These are phyloP conservation scores for Trissolcus brochymenae DNA, from an alignment of 2,888 invertebrate genomes.

Conservation along the genomic window DNA sequence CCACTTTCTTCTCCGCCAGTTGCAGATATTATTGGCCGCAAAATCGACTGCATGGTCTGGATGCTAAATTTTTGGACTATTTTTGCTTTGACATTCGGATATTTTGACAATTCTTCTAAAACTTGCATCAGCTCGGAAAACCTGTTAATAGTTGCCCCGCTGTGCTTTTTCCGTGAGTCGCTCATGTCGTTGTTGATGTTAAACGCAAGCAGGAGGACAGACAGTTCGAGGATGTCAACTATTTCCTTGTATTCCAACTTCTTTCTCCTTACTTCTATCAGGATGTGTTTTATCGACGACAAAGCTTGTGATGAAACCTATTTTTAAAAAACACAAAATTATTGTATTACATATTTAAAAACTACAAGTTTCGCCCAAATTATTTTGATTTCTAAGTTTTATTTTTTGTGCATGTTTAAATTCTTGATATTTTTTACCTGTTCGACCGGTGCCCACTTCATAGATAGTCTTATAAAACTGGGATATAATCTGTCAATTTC, in stretches of 20 bases:
- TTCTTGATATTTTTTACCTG: constrained; percentile 61
- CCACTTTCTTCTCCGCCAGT: constrained; percentile 62
- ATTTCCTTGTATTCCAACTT: constrained; percentile 58
- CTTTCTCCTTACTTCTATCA: constrained; percentile 65
- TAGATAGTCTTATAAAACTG: constrained; percentile 74
- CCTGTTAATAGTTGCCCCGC: constrained; percentile 72
- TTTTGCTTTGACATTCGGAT: constrained; percentile 68
- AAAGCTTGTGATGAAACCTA: constrained; percentile 76
- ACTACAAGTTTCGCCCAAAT: background rate
- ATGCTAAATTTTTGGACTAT: constrained; percentile 75
- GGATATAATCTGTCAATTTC: constrained; percentile 75
- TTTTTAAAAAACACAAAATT: constrained; percentile 3
- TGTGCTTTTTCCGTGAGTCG: constrained; percentile 61
- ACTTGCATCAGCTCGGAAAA: constrained; percentile 77
- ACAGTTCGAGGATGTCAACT: constrained; percentile 74
- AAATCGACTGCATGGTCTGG: constrained; percentile 73
- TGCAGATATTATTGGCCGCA: constrained; percentile 73
- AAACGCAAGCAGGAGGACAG: constrained; percentile 75
- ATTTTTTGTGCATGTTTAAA: background rate
- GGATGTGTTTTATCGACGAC: constrained; percentile 74
- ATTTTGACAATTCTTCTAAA: constrained; percentile 75
- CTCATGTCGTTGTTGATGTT: constrained; percentile 69
- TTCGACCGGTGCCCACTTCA: constrained; percentile 78
- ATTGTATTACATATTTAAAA: constrained; percentile 6
- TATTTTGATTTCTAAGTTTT: background rate